Evolutionary conservation across 2,888 invertebrate genomes (phyloP).

Genomic region (Eubasilissa splendida): DNA sequence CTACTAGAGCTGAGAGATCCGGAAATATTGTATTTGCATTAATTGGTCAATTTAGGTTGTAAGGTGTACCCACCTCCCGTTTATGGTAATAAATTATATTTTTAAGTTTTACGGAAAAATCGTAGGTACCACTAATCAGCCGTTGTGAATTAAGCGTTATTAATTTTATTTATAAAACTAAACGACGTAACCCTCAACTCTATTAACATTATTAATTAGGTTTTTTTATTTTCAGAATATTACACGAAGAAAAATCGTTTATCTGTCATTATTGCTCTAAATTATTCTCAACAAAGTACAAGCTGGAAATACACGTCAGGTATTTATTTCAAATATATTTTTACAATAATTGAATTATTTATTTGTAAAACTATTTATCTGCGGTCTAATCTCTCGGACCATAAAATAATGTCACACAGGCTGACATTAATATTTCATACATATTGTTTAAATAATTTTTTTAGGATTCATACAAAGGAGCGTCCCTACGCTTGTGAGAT

Average conservation of each 20-base stretch:
- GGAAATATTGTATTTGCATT: no score
- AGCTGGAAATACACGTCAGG: constrained; percentile 49
- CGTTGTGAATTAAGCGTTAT: neutral
- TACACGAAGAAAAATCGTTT: constrained; percentile 41
- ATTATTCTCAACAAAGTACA: constrained; percentile 46
- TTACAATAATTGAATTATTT: neutral
- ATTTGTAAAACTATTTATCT: neutral
- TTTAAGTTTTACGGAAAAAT: no score
- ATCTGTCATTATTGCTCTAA: constrained; percentile 51
- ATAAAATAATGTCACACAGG: no score
- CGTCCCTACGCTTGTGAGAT: constrained; percentile 39
- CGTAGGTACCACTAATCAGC: no score
- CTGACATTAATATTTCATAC: no score
- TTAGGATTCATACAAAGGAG: constrained; percentile 47
- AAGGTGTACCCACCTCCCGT: no score
- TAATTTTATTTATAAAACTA: no score
- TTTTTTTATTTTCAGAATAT: constrained; percentile 25
- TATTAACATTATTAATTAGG: neutral
- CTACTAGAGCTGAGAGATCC: no score
- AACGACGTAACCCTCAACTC: neutral
- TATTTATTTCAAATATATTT: neutral
- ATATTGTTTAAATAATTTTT: neutral
- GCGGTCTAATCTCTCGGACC: no score
- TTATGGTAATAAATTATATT: no score
- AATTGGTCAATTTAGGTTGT: no score